A percentile compares a stretch with the other conserved stretches of the same genome.
Evolutionary conservation across 2,888 invertebrate species (phyloP).

Genomic region (Torymus texanus): DNA sequence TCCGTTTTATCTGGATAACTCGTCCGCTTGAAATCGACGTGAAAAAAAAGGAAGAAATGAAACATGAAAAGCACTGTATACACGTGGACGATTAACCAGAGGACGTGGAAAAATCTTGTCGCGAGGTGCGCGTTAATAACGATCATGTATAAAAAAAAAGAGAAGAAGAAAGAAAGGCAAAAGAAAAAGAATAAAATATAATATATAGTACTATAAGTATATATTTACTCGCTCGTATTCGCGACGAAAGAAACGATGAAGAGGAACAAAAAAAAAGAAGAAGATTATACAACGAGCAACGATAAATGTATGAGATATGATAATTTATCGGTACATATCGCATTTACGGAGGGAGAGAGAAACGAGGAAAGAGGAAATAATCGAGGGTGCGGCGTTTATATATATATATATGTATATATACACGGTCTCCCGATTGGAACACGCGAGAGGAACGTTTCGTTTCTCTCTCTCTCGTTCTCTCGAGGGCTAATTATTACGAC

Average conservation of each 20-base stretch:
- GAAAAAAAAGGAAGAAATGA: not conserved
- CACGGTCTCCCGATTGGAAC: not conserved
- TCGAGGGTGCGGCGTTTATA: not conserved
- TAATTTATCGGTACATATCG: constrained; percentile 70
- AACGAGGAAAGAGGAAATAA: constrained; percentile 15
- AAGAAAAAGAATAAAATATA: not conserved
- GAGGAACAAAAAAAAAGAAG: not conserved
- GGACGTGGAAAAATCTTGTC: not conserved
- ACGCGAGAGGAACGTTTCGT: not conserved
- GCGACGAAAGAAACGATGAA: constrained; percentile 5
- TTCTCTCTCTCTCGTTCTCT: not conserved
- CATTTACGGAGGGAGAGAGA: constrained; percentile 50
- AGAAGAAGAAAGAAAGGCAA: not conserved
- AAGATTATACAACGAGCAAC: constrained; percentile 3
- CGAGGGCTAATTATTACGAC: not conserved
- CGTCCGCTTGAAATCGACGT: no score
- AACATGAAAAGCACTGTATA: not conserved
- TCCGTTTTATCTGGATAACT: constrained; percentile 42
- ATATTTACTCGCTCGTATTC: constrained; percentile 19
- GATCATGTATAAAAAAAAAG: constrained; percentile 23
- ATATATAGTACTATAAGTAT: constrained; percentile 16
- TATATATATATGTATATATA: not conserved
- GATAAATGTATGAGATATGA: constrained; percentile 31
- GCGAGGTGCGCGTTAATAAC: not conserved
- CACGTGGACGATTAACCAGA: constrained; percentile 8